Evolutionary conservation across 2,113 vertebrate species (phyloP), one percentile per base, ranked within the genome.

Genomic region (Phylloscopus whistleri): DNA sequence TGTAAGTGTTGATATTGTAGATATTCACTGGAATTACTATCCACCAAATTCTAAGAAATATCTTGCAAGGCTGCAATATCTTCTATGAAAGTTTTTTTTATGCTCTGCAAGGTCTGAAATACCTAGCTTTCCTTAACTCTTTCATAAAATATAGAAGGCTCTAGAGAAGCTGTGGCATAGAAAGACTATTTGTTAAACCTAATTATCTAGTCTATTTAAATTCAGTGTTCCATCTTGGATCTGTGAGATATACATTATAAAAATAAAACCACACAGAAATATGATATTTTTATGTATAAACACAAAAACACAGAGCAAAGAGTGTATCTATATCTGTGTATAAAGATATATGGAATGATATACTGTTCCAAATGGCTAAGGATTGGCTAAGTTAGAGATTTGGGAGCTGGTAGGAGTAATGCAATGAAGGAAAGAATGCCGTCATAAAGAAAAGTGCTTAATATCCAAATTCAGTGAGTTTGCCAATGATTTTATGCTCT

Each of bases 1-100:
- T 33, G 1, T 16, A 77, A 35, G 2, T 49, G 19, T 23, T 0
- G 1, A 13, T 30, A 66, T n/a, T 39, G 24, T 52, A 48, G 9
- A 66, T 16, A 66, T 51, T 81, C 27, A 33, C 16, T 62, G 16
- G 11, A 51, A 27, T 69, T 48, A 33, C 2, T 33, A 69, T 37
- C 6, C 27, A 52, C 11, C 8, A 93, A 49, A 70, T 48, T 39
- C 43, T 74, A 75, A 64, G 17, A 70, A 79, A 10, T 52, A 5
- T 35, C 60, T 60, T 20, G 11, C 35, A 67, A 21, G 7, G 4
- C 26, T 58, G 21, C 15, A 23, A 3, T 26, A 39, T 19, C 41
- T 46, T 73, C 55, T 69, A 28, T 77, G 28, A 24, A 90, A 64
- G 20, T 26, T 84, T 89, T 89, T 89, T 37, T 43, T 16, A 35